A percentile compares a stretch with the other conserved stretches of the same genome.
These are phyloP conservation scores for Lingula anatina DNA, from an alignment of 2,888 invertebrate genomes.

Conservation along the genomic window DNA sequence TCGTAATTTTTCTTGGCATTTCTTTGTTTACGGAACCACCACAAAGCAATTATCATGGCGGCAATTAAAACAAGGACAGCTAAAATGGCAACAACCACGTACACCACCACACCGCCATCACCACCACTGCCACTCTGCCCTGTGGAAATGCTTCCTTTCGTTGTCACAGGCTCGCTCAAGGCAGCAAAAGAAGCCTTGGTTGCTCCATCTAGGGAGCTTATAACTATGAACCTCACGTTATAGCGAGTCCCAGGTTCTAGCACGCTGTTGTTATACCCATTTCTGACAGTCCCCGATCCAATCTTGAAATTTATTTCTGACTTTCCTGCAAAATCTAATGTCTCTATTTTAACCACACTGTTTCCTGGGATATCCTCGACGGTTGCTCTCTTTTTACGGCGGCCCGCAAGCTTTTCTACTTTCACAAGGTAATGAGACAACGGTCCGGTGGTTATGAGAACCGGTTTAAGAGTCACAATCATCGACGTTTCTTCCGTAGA, in stretches of 20 bases:
- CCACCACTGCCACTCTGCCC: no score
- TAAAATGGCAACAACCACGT: slow-evolving; percentile 25
- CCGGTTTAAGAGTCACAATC: slow-evolving; percentile 64
- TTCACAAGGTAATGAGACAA: slow-evolving; percentile 68
- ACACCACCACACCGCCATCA: no score
- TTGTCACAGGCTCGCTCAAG: slow-evolving; percentile 11
- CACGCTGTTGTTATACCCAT: slow-evolving; percentile 73
- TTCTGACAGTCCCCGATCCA: no score
- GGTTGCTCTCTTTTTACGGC: slow-evolving; percentile 44
- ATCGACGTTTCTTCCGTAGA: slow-evolving; percentile 62
- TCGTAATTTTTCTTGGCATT: slow-evolving; percentile 26
- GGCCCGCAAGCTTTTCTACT: slow-evolving; percentile 58
- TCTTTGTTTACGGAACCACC: slow-evolving; percentile 15
- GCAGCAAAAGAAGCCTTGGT: slow-evolving; percentile 64
- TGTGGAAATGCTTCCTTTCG: slow-evolving; percentile 10
- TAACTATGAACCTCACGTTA: slow-evolving; percentile 67
- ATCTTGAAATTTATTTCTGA: no score
- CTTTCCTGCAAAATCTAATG: slow-evolving; percentile 60
- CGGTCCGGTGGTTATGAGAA: slow-evolving; percentile 73
- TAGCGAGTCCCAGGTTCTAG: slow-evolving; percentile 61
- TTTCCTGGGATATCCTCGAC: slow-evolving; percentile 64
- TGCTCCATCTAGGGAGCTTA: slow-evolving; percentile 64
- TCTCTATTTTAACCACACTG: slow-evolving; percentile 67
- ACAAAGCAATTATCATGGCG: slow-evolving; percentile 9
- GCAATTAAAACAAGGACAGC: slow-evolving; percentile 16